Evolutionary conservation across 2,113 vertebrate genomes (phyloP), one percentile per base, ranked within the genome.

Genomic region (Dunckerocampus dactyliophorus): DNA sequence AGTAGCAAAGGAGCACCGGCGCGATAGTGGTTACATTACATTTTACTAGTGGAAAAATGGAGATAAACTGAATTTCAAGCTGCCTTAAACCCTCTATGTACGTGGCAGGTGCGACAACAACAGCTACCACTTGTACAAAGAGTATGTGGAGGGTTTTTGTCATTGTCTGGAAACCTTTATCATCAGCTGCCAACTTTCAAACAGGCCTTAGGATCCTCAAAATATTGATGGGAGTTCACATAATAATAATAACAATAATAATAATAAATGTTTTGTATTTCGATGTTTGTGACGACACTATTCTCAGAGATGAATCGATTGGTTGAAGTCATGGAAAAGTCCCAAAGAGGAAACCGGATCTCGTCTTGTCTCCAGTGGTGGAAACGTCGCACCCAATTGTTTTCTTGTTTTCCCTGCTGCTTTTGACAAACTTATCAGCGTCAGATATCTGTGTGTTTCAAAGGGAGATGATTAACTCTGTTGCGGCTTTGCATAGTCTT

Each of bases 61-160:
- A 71, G 77, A 69, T 58, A 51, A 68, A 61, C 55, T 75, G 61
- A 83, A 79, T 87, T 86, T 81, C 75, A 89, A 91, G 92, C 94
- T 95, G 95, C 95, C 96, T 98, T 98, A 97, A 97, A 93, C 93
- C 92, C 91, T 95, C 90, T 88, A 80, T 92, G 89, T 92, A 93
- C 91, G 92, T 80, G 34, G 49, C 67, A 70, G 72, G 60, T 69
- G 53, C 57, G 59, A 52, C 72, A 63, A 51, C 14, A 55, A 43
- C 77, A 69, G 72, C 58, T 20, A 51, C 53, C 59, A 20, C 52
- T 55, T 65, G 15, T 54, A 54, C n/a, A 56, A 63, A 39, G 37
- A 73, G 24, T 89, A 89, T 83, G 83, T 88, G 77, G 88, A 88
- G 84, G 85, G 81, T 90, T 91, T 91, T 82, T 82, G 87, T 87